Evolutionary conservation across 2,888 invertebrate species (phyloP).

Genomic region (Tanytarsus gracilentus): DNA sequence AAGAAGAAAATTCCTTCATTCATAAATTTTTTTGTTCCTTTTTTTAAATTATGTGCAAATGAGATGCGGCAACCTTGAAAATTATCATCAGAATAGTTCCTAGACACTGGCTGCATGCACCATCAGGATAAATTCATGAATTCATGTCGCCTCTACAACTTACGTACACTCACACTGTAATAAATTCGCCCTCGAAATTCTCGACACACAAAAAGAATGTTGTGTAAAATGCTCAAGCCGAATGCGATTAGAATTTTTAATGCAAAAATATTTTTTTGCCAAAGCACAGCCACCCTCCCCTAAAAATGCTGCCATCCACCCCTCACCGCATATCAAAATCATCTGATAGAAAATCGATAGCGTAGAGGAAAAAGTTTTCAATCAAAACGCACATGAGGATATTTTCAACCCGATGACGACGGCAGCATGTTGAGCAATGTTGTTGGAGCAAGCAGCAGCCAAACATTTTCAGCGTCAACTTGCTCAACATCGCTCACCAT

Average conservation of each 20-base stretch:
- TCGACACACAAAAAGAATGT: background rate
- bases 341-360: conserved; percentile 10
- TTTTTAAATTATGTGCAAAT: background rate
- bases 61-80: background rate
- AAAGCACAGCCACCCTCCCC: background rate
- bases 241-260: conserved; percentile 30
- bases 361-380: too few species aligned
- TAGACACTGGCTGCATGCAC: too few species aligned
- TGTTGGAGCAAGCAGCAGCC: too few species aligned
- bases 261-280: conserved; percentile 10
- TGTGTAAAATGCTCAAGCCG: conserved; percentile 18
- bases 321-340: too few species aligned
- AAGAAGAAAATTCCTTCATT: background rate
- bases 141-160: too few species aligned
- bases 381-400: background rate
- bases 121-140: too few species aligned
- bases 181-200: conserved; percentile 1
- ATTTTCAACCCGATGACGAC: background rate
- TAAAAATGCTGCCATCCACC: too few species aligned
- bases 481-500: too few species aligned
- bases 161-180: conserved; percentile 1
- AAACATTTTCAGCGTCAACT: too few species aligned
- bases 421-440: background rate
- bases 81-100: conserved; percentile 6
- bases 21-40: background rate